Evolutionary conservation across 2,113 vertebrate genomes (phyloP), one percentile per base, ranked within the genome.

Genomic region (Cyphomyrus plagiostoma): DNA sequence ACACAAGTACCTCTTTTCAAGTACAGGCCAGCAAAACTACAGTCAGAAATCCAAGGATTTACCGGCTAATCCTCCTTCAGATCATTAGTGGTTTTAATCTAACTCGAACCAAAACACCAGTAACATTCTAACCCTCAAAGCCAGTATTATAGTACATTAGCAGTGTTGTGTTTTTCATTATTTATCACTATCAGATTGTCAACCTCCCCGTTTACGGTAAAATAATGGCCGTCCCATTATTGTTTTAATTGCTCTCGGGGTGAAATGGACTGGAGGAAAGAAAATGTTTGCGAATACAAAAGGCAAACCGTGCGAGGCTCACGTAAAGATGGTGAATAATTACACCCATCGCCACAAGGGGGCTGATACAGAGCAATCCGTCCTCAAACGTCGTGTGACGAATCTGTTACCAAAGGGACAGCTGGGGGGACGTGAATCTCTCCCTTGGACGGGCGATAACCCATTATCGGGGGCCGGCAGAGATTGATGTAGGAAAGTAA

Each of bases 101-200:
- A 48, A 21, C 17, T 48, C 23, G 1, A 21, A 48, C 39, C 19
- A 46, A 84, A 84, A 23, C 82, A 48, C 42, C 62, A 86, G 49
- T 30, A 86, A 86, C n/a, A 13, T 35, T 53, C 49, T 86, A 86
- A 53, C 82, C 45, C 82, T 84, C 82, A 84, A 80, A 84, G 82
- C 45, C 21, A n/a, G 45, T 46, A 84, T 48, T n/a, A 48, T 48
- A 46, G 7, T 84, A 48, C n/a, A 46, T 48, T 10, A 84, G 19
- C 45, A n/a, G 19, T 48, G 45, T 11, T 84, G 45, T 45, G 48
- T 46, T 45, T 10, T 45, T 10, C n/a, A 46, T 84, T 84, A n/a
- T 84, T 84, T 46, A 84, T 21, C 82, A n/a, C 82, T 84, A 84
- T 84, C 13, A 84, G 23, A 23, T 48, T 4, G 9, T 84, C 39